Conservation (phyloP, 1,140 invertebrate genomes). For the Aphidius ervi region DNA sequence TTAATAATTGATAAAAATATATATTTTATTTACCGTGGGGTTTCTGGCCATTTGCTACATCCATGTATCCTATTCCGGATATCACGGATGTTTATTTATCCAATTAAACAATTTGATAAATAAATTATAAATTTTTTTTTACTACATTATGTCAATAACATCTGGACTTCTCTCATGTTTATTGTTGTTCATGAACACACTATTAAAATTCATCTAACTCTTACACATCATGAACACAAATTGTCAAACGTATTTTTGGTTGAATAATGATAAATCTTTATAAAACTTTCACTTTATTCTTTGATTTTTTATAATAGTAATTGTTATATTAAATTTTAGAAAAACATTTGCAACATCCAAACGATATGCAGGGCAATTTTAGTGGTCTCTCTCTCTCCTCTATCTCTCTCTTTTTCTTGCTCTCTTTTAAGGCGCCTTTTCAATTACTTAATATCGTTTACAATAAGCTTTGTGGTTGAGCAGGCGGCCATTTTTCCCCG, state of each 20-base stretch:
- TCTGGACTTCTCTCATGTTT: conserved; percentile 8
- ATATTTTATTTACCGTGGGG: conserved; percentile 38
- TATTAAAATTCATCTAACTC: conserved; percentile 22
- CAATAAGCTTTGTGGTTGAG: too few relatives aligned
- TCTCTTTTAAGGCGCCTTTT: too few relatives aligned
- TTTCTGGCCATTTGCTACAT: conserved; percentile 44
- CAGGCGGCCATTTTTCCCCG: too few relatives aligned
- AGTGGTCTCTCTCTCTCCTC: too few relatives aligned
- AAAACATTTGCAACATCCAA: too few relatives aligned
- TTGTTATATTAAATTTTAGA: too few relatives aligned
- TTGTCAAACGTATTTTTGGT: not conserved
- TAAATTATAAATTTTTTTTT: conserved; percentile 1
- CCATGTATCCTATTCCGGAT: conserved; percentile 39
- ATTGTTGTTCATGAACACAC: not conserved
- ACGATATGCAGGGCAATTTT: too few relatives aligned
- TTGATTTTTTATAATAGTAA: too few relatives aligned
- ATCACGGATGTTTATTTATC: conserved; percentile 28
- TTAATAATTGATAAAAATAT: not conserved
- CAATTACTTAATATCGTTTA: too few relatives aligned
- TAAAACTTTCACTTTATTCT: too few relatives aligned
- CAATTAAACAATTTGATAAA: conserved; percentile 19
- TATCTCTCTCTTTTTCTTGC: too few relatives aligned
- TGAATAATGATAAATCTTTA: too few relatives aligned
- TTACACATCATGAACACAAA: conserved; percentile 23
- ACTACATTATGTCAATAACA: conserved; percentile 23